A percentile compares a stretch with the other conserved stretches of the same genome.
phyloP scores from a whole-genome alignment of 2,888 invertebrate species.

The Drymonia ruficornis region DNA sequence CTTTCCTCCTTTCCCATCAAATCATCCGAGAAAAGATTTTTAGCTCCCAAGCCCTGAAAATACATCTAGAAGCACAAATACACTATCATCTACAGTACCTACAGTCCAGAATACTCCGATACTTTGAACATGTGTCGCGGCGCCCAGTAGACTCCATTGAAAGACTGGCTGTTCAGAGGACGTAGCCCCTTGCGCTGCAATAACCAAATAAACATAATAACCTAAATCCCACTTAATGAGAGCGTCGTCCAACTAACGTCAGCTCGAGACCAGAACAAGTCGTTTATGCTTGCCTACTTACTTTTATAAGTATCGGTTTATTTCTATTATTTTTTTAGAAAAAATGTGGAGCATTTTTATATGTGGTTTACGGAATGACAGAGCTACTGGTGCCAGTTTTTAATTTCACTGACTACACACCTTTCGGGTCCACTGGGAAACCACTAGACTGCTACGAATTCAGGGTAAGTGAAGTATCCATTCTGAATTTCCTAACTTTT shows the following conservation, averaged over 20 bases:
- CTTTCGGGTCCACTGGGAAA: constrained; percentile 50
- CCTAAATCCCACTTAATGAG: too few relatives aligned
- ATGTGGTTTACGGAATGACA: constrained; percentile 57
- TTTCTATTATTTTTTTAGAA: constrained; percentile 44
- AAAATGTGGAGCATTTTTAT: constrained; percentile 44
- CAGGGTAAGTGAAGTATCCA: constrained; percentile 34
- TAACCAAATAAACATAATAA: too few relatives aligned
- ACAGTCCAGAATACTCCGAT: too few relatives aligned
- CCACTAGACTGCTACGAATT: constrained; percentile 44
- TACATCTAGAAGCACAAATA: constrained; percentile 5
- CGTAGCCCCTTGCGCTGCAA: too few relatives aligned
- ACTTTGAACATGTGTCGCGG: too few relatives aligned
- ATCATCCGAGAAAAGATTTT: constrained; percentile 13
- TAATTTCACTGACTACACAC: constrained; percentile 45
- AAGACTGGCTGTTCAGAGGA: too few relatives aligned
- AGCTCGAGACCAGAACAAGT: too few relatives aligned
- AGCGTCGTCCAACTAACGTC: too few relatives aligned
- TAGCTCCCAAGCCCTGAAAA: constrained; percentile 11
- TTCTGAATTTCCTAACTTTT: too few relatives aligned
- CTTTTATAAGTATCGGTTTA: too few relatives aligned
- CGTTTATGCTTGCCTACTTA: neutral
- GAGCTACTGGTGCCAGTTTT: constrained; percentile 56
- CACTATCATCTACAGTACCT: too few relatives aligned
- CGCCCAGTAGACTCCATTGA: too few relatives aligned
- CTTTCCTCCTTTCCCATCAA: constrained; percentile 8